Percentiles rank a stretch among this genome's conserved stretches.
These are phyloP conservation scores for Phoenicopterus ruber DNA, from an alignment of 2,113 vertebrate genomes.

Conservation along the genomic window DNA sequence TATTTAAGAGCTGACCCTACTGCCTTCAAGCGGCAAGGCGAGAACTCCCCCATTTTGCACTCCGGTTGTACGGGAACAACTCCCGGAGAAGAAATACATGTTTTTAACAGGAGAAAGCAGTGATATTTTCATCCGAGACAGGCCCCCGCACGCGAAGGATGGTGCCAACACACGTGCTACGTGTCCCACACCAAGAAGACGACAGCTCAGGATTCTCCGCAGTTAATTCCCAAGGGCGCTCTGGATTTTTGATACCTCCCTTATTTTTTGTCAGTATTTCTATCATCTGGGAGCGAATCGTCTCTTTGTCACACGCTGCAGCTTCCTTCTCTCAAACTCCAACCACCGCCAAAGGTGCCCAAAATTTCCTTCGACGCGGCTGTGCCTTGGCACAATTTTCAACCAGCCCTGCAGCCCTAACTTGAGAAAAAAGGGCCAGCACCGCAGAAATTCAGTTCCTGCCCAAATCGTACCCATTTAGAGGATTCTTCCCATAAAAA, in stretches of 20 bases:
- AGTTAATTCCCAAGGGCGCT: neutral
- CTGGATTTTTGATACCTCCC: neutral
- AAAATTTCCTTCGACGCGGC: neutral
- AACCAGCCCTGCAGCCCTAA: neutral
- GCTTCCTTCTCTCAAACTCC: neutral
- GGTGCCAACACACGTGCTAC: neutral
- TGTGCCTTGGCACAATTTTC: neutral
- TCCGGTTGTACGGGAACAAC: neutral
- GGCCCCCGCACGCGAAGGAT: too few relatives aligned
- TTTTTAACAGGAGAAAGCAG: neutral
- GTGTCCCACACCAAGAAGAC: neutral
- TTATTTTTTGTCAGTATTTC: neutral
- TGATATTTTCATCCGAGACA: neutral
- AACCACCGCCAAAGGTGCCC: rapidly evolving
- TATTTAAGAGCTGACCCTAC: neutral
- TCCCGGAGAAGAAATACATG: neutral
- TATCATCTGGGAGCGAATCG: rapidly evolving
- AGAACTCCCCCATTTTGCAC: neutral
- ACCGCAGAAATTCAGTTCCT: neutral
- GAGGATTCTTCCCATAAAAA: neutral
- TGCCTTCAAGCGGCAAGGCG: neutral
- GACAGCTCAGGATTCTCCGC: neutral
- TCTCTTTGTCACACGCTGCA: neutral
- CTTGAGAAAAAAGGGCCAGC: neutral
- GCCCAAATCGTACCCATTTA: rapidly evolving